Evolutionary conservation across 2,113 vertebrate species (phyloP).

Genomic region (Eulemur macaco): DNA sequence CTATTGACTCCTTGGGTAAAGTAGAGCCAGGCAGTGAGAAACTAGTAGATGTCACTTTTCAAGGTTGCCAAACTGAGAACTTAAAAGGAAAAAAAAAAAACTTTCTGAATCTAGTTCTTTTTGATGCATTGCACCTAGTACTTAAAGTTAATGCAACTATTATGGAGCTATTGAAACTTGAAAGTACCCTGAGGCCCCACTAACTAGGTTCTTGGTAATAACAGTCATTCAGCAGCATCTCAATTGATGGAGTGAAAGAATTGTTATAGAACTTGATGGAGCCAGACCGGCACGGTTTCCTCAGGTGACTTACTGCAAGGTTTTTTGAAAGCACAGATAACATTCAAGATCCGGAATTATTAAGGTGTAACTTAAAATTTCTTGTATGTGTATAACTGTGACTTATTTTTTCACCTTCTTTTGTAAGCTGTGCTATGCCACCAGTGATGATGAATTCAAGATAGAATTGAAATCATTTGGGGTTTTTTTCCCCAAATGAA

Average conservation of each 20-base stretch:
- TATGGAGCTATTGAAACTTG: slow-evolving; percentile 43
- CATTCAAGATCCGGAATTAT: background rate
- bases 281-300: slow-evolving; percentile 17
- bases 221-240: slow-evolving; percentile 23
- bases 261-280: slow-evolving; percentile 21
- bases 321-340: background rate
- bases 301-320: background rate
- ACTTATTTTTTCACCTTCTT: background rate
- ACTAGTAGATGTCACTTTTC: background rate
- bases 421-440: background rate
- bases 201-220: slow-evolving; percentile 29
- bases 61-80: background rate
- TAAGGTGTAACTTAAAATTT: slow-evolving; percentile 41
- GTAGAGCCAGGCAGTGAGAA: background rate
- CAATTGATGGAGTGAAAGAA: slow-evolving; percentile 29
- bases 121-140: background rate
- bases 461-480: background rate
- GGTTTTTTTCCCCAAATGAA: background rate
- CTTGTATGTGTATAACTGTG: background rate
- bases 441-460: background rate
- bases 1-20: background rate
- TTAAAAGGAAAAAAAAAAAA: background rate
- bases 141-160: slow-evolving; percentile 34
- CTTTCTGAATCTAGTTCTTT: background rate
- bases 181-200: slow-evolving; percentile 2